These are phyloP conservation scores for Tamias sibiricus DNA, from an alignment of 2,113 vertebrate genomes.

Conservation along the genomic window DNA sequence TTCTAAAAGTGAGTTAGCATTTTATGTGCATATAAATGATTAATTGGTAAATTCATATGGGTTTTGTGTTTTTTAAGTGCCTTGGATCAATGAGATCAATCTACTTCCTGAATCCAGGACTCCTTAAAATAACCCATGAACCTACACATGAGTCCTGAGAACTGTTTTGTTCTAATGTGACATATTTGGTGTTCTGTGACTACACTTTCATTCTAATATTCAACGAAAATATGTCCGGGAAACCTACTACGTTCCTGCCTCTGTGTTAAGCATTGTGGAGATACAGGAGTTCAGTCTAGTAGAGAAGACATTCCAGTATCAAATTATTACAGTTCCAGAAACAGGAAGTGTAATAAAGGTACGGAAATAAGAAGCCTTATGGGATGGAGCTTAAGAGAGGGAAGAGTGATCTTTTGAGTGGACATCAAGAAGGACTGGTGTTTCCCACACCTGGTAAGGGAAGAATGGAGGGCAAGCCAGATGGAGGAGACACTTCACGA, in stretches of 20 bases:
- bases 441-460: background rate
- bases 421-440: background rate
- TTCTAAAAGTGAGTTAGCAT: constrained; percentile 41
- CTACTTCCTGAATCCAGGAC: constrained; percentile 26
- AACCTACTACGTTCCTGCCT: background rate
- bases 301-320: background rate
- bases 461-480: background rate
- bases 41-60: background rate
- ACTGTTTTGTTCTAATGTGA: constrained; percentile 3
- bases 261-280: background rate
- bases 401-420: background rate
- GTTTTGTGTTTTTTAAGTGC: background rate
- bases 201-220: background rate
- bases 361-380: background rate
- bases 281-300: background rate
- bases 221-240: background rate
- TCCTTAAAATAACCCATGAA: background rate
- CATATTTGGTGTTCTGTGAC: background rate
- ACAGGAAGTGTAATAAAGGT: background rate
- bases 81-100: background rate
- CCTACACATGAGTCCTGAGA: background rate
- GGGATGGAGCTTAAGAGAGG: background rate
- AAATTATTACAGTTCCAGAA: background rate
- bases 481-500: background rate
- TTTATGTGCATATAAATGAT: constrained; percentile 21